Evolutionary conservation across 2,888 invertebrate genomes (phyloP).

Genomic region (Napeogenes sylphis): DNA sequence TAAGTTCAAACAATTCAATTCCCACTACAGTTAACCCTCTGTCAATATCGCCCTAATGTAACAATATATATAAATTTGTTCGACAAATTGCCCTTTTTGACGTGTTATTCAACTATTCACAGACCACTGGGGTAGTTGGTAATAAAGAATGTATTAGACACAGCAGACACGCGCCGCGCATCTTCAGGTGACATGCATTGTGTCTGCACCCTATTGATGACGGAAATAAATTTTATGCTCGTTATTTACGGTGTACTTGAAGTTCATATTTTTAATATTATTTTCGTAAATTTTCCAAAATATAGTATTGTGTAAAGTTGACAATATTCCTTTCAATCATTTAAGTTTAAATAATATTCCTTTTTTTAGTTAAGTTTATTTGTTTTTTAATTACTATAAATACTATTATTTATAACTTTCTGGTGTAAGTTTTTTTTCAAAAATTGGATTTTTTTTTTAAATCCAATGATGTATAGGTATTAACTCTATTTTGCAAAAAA

Average conservation of each 20-base stretch:
- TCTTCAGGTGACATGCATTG: conserved; percentile 30
- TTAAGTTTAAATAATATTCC: too few relatives aligned
- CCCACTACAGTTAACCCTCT: conserved; percentile 50
- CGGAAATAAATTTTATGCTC: conserved; percentile 14
- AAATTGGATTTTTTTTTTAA: too few relatives aligned
- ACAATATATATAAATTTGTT: conserved; percentile 62
- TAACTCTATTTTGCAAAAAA: too few relatives aligned
- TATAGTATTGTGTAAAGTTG: conserved; percentile 3
- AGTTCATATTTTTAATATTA: background rate
- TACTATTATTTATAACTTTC: too few relatives aligned
- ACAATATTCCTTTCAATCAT: background rate
- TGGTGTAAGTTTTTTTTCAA: too few relatives aligned
- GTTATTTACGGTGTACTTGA: background rate
- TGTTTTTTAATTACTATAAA: too few relatives aligned
- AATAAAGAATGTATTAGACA: conserved; percentile 52
- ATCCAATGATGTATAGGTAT: too few relatives aligned
- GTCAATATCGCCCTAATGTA: conserved; percentile 58
- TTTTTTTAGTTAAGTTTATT: too few relatives aligned
- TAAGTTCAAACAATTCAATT: conserved; percentile 27
- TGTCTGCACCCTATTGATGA: conserved; percentile 16
- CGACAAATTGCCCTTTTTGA: conserved; percentile 73
- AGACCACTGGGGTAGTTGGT: conserved; percentile 48
- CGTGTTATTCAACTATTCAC: conserved; percentile 66
- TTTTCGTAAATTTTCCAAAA: background rate
- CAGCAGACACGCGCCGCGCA: conserved; percentile 52